These are phyloP conservation scores for Heterodera filipjevi DNA, from an alignment of 2,888 invertebrate genomes.

Conservation along the genomic window DNA sequence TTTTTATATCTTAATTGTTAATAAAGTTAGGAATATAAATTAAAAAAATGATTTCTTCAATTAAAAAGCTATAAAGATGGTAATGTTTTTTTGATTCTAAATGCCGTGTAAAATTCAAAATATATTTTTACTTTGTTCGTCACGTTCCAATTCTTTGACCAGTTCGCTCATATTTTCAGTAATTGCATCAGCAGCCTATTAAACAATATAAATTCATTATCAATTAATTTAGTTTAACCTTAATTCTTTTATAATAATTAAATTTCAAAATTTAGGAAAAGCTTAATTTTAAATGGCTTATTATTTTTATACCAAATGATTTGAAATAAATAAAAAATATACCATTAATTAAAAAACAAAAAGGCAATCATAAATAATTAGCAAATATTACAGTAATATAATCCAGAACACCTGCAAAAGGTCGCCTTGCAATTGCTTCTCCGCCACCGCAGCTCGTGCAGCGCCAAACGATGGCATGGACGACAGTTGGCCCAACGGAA, in stretches of 20 bases:
- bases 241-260: slow-evolving; percentile 80
- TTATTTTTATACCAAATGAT: no score
- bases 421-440: slow-evolving; percentile 42
- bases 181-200: slow-evolving; percentile 94
- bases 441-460: slow-evolving; percentile 50
- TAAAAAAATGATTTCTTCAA: neutral
- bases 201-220: slow-evolving; percentile 64
- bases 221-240: slow-evolving; percentile 76
- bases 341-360: no score
- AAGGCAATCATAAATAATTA: no score
- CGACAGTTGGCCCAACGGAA: slow-evolving; percentile 41
- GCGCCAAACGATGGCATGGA: slow-evolving; percentile 45
- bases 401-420: slow-evolving; percentile 91
- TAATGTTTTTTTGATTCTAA: no score
- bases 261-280: no score
- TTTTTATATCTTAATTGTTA: no score
- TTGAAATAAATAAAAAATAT: no score
- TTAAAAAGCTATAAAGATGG: no score
- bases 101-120: neutral
- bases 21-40: no score
- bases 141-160: slow-evolving; percentile 81
- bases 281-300: no score
- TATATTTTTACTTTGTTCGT: slow-evolving; percentile 5
- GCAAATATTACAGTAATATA: no score
- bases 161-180: slow-evolving; percentile 96